These are phyloP conservation scores for Tragulus kanchil DNA, from an alignment of 2,113 vertebrate species.

Conservation along the genomic window DNA sequence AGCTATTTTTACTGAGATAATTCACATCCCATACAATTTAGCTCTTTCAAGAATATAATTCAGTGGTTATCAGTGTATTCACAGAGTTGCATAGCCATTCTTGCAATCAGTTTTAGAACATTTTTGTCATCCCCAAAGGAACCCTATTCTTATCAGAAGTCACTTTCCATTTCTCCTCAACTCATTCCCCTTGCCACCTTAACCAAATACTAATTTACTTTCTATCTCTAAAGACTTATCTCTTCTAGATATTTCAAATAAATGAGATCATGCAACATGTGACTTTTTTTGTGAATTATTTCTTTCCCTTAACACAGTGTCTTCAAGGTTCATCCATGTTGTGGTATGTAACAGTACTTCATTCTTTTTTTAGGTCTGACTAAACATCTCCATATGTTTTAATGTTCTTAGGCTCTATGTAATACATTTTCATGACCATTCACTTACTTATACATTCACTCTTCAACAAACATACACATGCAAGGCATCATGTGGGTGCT, in stretches of 20 bases:
- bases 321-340: background rate
- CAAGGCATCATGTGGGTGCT: background rate
- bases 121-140: background rate
- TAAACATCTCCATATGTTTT: background rate
- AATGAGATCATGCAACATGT: background rate
- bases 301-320: background rate
- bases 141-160: background rate
- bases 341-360: background rate
- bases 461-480: background rate
- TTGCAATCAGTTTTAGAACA: background rate
- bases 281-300: background rate
- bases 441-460: background rate
- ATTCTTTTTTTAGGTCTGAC: background rate
- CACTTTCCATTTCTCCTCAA: background rate
- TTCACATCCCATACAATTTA: background rate
- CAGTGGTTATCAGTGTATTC: background rate
- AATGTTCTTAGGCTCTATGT: background rate
- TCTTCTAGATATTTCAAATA: background rate
- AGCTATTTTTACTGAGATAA: background rate
- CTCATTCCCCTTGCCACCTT: background rate
- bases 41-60: background rate
- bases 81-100: background rate
- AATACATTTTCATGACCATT: constrained; percentile 17
- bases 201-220: background rate
- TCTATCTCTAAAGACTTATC: background rate